Conservation (phyloP, 92 coral and sea anemone species). For the Actinostola sp. region DNA sequence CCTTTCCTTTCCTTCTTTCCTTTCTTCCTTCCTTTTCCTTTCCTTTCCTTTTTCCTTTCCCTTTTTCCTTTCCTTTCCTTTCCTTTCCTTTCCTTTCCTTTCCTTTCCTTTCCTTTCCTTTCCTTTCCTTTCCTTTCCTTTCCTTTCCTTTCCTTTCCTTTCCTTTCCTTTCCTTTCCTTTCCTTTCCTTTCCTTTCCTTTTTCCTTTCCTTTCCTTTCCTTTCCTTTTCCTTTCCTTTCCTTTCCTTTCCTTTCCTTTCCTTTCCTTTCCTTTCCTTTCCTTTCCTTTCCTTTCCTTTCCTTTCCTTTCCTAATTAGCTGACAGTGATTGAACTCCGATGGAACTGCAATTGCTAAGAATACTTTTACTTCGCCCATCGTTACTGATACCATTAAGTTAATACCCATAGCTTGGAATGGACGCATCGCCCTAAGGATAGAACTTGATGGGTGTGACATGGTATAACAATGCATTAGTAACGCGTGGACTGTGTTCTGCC, state of each 20-base stretch:
- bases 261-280: not conserved
- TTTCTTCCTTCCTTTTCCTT: too few species aligned
- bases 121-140: not conserved
- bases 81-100: too few species aligned
- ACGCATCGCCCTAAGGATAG: slow-evolving; percentile 72
- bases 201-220: not conserved
- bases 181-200: not conserved
- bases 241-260: not conserved
- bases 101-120: not conserved
- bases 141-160: not conserved
- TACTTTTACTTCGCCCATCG: slow-evolving; percentile 40
- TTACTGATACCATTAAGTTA: slow-evolving; percentile 48
- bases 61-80: too few species aligned
- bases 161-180: not conserved
- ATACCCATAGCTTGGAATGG: slow-evolving; percentile 36
- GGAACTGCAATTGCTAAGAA: slow-evolving; percentile 24
- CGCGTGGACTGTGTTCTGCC: too few species aligned
- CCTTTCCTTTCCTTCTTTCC: too few species aligned
- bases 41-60: too few species aligned
- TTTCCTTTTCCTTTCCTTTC: not conserved
- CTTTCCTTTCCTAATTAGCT: not conserved
- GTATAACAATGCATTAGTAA: not conserved
- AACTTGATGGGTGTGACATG: slow-evolving; percentile 69
- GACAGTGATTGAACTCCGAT: slow-evolving; percentile 18
- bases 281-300: slow-evolving; percentile 7